These are phyloP conservation scores for Oncorhynchus gorbuscha DNA, from an alignment of 2,113 vertebrate genomes.

Conservation along the genomic window DNA sequence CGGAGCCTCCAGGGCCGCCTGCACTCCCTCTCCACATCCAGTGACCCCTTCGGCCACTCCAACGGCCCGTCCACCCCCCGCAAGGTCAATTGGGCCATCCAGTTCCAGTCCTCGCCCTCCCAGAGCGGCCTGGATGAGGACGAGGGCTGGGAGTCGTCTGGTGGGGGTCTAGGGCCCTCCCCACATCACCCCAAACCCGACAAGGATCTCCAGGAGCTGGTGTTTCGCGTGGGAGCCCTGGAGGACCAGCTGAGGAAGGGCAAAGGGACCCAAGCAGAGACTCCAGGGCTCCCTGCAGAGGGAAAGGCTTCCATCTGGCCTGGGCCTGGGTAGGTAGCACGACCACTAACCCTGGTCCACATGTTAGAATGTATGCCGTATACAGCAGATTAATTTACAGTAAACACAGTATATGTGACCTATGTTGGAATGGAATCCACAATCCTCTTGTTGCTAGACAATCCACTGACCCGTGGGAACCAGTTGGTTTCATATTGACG, in stretches of 20 bases:
- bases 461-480: too few relatives aligned
- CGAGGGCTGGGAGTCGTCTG: slow-evolving; percentile 83
- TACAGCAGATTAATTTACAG: too few relatives aligned
- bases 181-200: slow-evolving; percentile 52
- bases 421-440: too few relatives aligned
- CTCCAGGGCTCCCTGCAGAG: slow-evolving; percentile 52
- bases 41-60: slow-evolving; percentile 61
- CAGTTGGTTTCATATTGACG: too few relatives aligned
- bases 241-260: slow-evolving; percentile 82
- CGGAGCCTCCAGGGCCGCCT: slow-evolving; percentile 78
- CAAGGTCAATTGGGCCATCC: slow-evolving; percentile 65
- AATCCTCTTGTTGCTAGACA: too few relatives aligned
- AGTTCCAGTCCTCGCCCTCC: slow-evolving; percentile 65
- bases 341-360: too few relatives aligned
- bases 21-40: slow-evolving; percentile 74
- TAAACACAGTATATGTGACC: too few relatives aligned
- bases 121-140: slow-evolving; percentile 82
- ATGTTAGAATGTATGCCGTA: too few relatives aligned
- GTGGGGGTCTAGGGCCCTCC: slow-evolving; percentile 60
- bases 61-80: slow-evolving; percentile 60
- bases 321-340: slow-evolving; percentile 71
- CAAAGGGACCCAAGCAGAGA: slow-evolving; percentile 58
- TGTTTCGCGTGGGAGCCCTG: slow-evolving; percentile 80
- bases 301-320: slow-evolving; percentile 72
- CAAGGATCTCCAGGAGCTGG: slow-evolving; percentile 77